phyloP scores from a whole-genome alignment of 2,888 invertebrate genomes.

The Aphelenchoides bicaudatus region DNA sequence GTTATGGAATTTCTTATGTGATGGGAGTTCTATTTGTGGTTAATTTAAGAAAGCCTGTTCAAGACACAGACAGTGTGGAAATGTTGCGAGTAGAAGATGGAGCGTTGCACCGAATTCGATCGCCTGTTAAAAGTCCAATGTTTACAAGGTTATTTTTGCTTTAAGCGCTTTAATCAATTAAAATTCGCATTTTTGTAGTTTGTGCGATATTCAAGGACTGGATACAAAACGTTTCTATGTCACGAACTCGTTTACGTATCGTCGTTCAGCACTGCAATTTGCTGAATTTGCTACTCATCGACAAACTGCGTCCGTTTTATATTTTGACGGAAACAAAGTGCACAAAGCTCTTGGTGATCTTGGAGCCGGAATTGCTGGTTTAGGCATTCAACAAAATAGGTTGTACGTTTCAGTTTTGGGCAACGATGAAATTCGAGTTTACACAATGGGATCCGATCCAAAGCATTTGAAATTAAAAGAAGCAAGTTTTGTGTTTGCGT shows the following conservation, averaged over 20 bases:
- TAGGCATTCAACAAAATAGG: neutral
- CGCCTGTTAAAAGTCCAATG: neutral
- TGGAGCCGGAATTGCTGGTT: no score
- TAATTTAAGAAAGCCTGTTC: neutral
- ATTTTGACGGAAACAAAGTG: neutral
- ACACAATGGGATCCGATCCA: no score
- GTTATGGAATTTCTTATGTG: conserved; percentile 23
- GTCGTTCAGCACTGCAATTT: neutral
- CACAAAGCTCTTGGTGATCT: neutral
- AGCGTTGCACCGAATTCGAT: neutral
- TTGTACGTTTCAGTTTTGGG: neutral
- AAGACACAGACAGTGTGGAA: neutral
- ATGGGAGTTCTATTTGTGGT: conserved; percentile 5
- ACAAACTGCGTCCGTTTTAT: neutral
- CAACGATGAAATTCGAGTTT: conserved; percentile 2
- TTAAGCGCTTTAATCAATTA: no score
- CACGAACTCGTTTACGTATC: neutral
- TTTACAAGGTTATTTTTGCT: no score
- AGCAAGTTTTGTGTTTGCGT: conserved; percentile 15
- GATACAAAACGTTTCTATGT: conserved; percentile 2
- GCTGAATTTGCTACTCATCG: neutral
- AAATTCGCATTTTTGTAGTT: no score
- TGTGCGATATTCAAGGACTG: conserved; percentile 1
- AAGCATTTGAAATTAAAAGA: conserved; percentile 3
- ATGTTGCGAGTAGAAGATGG: conserved; percentile 1